Evolutionary conservation across 35 echinoderm and acorn worm species (phyloP).

Genomic region (Stichopus chloronotus): DNA sequence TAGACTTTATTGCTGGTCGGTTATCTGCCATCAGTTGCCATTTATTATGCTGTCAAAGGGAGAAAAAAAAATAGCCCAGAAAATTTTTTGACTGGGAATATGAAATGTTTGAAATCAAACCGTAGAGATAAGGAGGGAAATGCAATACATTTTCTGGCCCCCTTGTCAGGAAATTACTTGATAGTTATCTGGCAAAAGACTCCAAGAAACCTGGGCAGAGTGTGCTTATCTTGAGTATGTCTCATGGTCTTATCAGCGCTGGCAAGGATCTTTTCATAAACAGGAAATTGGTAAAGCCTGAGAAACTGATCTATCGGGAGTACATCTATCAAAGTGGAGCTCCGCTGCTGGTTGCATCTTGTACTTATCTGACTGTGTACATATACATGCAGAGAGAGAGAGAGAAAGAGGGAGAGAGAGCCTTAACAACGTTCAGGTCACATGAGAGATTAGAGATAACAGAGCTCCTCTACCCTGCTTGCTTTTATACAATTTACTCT

Average conservation of each 20-base stretch:
- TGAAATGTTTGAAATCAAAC: conserved; percentile 45
- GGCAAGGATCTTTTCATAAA: conserved; percentile 39
- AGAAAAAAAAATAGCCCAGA: conserved; percentile 29
- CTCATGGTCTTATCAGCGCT: conserved; percentile 13
- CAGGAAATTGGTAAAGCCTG: conserved; percentile 43
- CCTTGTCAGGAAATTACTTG: conserved; percentile 54
- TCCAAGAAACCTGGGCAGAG: conserved; percentile 41
- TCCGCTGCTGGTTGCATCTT: background rate
- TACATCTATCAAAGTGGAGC: conserved; percentile 35
- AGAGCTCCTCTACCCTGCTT: background rate
- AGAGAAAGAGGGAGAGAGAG: background rate
- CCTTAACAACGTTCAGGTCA: background rate
- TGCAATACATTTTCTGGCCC: conserved; percentile 53
- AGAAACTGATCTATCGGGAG: conserved; percentile 29
- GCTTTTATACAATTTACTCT: background rate
- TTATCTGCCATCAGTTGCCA: conserved; percentile 34
- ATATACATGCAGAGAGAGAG: background rate
- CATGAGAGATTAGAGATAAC: background rate
- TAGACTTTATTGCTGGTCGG: conserved; percentile 3
- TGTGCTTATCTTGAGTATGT: conserved; percentile 28
- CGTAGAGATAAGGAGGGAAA: conserved; percentile 22
- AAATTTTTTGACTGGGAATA: conserved; percentile 34
- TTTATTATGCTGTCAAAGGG: conserved; percentile 45
- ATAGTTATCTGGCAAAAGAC: conserved; percentile 38
- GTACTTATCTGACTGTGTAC: background rate